Evolutionary conservation across 2,113 vertebrate species (phyloP), one percentile per base, ranked within the genome.

Genomic region (Takifugu bimaculatus): DNA sequence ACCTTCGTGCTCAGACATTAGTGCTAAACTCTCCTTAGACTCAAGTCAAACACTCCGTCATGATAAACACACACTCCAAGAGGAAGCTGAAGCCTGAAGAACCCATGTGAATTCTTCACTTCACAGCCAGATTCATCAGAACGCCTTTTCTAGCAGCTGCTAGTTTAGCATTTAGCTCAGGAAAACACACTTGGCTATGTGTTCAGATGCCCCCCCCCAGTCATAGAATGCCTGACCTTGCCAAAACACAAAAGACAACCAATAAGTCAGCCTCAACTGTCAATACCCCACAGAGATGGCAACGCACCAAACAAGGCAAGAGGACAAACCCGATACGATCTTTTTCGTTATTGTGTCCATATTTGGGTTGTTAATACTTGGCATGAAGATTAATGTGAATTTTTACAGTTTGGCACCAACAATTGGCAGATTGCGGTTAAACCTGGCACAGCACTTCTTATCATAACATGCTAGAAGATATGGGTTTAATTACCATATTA

Each of bases 141-240:
- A 20, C 20, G 60, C 57, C 54, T 57, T 68, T 60, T 66, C 64
- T 72, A 32, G 28, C 62, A 70, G 39, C 51, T 20, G 51, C 48
- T 48, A 50, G 13, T 65, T 68, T 63, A 39, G 54, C 14, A 15
- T 71, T 65, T 54, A 57, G 54, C 52, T 75, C 27, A 26, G 39
- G 13, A 77, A 58, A 59, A 62, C 29, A 73, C 26, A 65, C 53
- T 71, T 66, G 64, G 47, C 57, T 65, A 2, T 25, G 35, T 56
- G 27, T 72, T 65, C 35, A 48, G 25, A 4, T 2, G 7, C 11
- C 48, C 10, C 50, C 20, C 68, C 61, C 72, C 79, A 45, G 75
- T 84, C 80, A 81, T 77, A 65, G 6, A 81, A 77, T 58, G 68
- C 73, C 69, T 67, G 65, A 74, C 66, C 74, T 20, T 62, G 61